Percentiles rank a stretch among this genome's conserved stretches.
These are phyloP conservation scores for Rhodophaea formosa DNA, from an alignment of 2,888 invertebrate genomes.

Conservation along the genomic window DNA sequence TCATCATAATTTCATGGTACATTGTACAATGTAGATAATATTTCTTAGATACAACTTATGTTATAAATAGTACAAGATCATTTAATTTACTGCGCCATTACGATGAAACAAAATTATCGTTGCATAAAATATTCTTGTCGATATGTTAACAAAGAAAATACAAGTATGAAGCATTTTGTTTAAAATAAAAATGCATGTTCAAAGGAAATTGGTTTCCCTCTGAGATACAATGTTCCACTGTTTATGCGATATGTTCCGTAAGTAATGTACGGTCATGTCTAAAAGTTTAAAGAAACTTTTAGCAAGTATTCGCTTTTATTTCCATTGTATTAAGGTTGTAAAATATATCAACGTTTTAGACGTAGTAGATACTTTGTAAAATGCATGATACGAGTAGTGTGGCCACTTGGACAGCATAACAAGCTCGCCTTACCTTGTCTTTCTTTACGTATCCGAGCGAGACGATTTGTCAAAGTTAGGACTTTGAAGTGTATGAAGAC, in stretches of 20 bases:
- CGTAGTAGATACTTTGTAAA: conserved; percentile 3
- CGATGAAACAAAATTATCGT: neutral
- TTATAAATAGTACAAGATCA: too few relatives aligned
- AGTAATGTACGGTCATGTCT: neutral
- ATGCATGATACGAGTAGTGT: conserved; percentile 7
- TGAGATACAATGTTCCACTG: conserved; percentile 3
- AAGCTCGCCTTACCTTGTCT: neutral
- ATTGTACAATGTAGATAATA: too few relatives aligned
- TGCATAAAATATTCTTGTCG: neutral
- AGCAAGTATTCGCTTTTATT: neutral
- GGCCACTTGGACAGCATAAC: conserved; percentile 2
- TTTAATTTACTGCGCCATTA: too few relatives aligned
- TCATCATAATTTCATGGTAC: too few relatives aligned
- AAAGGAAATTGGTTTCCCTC: neutral
- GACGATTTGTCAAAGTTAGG: conserved; percentile 5
- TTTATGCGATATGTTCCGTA: conserved; percentile 2
- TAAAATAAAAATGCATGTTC: neutral
- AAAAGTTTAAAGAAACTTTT: neutral
- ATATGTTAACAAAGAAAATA: neutral
- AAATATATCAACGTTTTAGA: neutral
- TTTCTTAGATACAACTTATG: too few relatives aligned
- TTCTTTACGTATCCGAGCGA: neutral
- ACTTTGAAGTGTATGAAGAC: conserved; percentile 14
- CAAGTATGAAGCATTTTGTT: neutral
- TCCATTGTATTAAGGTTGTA: neutral